Evolutionary conservation across 2,797 vertebrate genomes (phyloP), one percentile per base, ranked within the genome.

Genomic region (Oreochromis mossambicus): DNA sequence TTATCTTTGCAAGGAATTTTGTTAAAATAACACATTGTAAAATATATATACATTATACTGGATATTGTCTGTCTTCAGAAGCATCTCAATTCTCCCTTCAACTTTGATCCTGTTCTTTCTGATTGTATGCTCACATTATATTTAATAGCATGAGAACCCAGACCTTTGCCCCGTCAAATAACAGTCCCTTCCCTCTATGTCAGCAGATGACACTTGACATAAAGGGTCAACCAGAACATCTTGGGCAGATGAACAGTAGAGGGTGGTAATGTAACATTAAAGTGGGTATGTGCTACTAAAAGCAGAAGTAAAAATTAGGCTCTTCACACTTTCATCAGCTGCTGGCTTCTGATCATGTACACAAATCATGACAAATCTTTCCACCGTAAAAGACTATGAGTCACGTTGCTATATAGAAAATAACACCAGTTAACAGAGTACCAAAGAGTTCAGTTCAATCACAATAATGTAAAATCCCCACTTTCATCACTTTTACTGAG

Each of bases 201-300:
- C 32, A 75, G 29, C 58, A 79, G 24, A 87, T 54, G 85, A 91
- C 86, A 86, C 82, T 84, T 91, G 89, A 88, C 84, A 87, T 83
- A 34, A 38, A 13, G 77, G 88, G 81, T 81, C 77, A 77, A 78
- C 87, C 77, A 77, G n/a, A 87, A 92, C 93, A 90, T 92, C 86
- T 89, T 58, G 80, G 41, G 78, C 58, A 73, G 78, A 87, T 83
- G 91, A 94, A 94, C 94, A 92, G 92, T 81, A 94, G 92, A 94
- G 93, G 94, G 92, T 88, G 91, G 92, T 93, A 93, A 94, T 90
- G 92, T 80, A 91, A 76, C 92, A 90, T 84, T 86, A 80, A 87
- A 89, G 48, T 34, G 79, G 24, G 29, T 75, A 55, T 75, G 68
- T 82, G 75, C 66, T 68, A 70, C 70, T 19, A 84, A 19, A 63